phyloP scores from a whole-genome alignment of 2,113 vertebrate species.

The Pavo muticus region DNA sequence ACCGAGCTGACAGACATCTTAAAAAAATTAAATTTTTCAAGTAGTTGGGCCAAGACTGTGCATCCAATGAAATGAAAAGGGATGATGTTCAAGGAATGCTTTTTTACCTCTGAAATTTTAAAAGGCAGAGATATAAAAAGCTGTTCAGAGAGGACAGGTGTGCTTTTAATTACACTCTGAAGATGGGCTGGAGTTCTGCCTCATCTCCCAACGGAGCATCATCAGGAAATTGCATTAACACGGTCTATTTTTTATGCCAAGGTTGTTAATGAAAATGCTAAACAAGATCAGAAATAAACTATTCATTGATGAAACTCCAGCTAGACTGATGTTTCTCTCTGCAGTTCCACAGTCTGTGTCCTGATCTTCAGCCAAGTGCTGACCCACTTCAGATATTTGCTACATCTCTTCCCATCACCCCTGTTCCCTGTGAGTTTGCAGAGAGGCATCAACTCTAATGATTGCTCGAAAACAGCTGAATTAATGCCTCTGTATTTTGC shows the following conservation, averaged over 20 bases:
- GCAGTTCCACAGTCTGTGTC: not conserved
- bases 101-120: not conserved
- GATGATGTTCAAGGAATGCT: rapidly evolving
- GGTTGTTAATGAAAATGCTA: constrained; percentile 11
- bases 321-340: not conserved
- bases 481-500: not conserved
- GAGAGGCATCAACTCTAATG: not conserved
- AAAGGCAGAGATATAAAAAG: not conserved
- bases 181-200: not conserved
- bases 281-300: constrained; percentile 51
- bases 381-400: not conserved
- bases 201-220: not conserved
- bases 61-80: not conserved
- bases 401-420: not conserved
- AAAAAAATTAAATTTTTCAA: constrained; percentile 7
- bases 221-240: constrained; percentile 51
- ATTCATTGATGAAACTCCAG: not conserved
- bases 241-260: not conserved
- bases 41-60: not conserved
- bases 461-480: not conserved
- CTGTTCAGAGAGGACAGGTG: not conserved
- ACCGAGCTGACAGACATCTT: constrained; percentile 7
- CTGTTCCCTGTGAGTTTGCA: not conserved
- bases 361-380: not conserved
- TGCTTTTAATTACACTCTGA: not conserved